Evolutionary conservation across 1,140 invertebrate species (phyloP).

Genomic region (Battus philenor): DNA sequence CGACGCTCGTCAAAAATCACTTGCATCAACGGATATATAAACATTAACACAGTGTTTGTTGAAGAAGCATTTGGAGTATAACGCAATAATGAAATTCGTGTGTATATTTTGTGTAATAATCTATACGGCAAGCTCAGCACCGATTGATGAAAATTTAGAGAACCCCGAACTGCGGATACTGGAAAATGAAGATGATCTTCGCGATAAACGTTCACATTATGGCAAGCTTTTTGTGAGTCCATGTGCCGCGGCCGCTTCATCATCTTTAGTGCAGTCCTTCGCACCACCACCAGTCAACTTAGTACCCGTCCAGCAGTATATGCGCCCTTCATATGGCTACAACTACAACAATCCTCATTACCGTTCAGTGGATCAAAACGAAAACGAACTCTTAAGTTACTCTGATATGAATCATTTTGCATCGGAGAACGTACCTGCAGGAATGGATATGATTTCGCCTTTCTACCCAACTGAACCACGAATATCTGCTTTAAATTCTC

Average conservation of each 20-base stretch:
- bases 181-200: slow-evolving; percentile 15
- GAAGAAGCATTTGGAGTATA: slow-evolving; percentile 22
- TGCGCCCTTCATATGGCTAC: slow-evolving; percentile 15
- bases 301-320: slow-evolving; percentile 15
- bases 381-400: slow-evolving; percentile 39
- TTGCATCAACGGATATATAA: slow-evolving; percentile 43
- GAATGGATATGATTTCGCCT: neutral
- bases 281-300: slow-evolving; percentile 17
- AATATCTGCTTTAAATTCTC: neutral
- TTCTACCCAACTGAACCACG: neutral
- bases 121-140: slow-evolving; percentile 21
- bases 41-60: slow-evolving; percentile 30
- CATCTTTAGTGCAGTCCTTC: slow-evolving; percentile 19
- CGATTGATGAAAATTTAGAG: slow-evolving; percentile 17
- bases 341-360: slow-evolving; percentile 35
- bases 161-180: slow-evolving; percentile 20
- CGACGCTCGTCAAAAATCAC: slow-evolving; percentile 26
- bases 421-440: slow-evolving; percentile 29
- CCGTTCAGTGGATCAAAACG: slow-evolving; percentile 29
- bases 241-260: slow-evolving; percentile 21
- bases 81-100: slow-evolving; percentile 40
- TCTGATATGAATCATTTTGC: slow-evolving; percentile 37
- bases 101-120: slow-evolving; percentile 22
- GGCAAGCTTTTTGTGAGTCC: slow-evolving; percentile 18
- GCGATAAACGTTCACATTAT: slow-evolving; percentile 30